These are phyloP conservation scores for Diplolepis rosae DNA, from an alignment of 2,888 invertebrate genomes.

Conservation along the genomic window DNA sequence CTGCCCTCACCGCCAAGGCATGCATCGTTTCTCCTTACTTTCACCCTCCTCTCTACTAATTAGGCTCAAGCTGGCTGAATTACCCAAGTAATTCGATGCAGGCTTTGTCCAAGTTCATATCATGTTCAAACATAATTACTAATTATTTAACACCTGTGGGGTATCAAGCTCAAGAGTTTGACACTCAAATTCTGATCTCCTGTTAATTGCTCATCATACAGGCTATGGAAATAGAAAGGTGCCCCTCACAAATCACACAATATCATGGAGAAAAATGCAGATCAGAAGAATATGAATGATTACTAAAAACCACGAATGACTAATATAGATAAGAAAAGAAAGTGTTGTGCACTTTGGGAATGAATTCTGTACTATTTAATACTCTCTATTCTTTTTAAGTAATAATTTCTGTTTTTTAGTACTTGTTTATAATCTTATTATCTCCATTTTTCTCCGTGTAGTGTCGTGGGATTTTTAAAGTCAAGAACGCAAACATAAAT, in stretches of 20 bases:
- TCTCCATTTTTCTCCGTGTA: too few species aligned
- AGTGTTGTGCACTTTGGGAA: too few species aligned
- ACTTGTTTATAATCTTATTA: too few species aligned
- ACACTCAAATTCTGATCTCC: neutral
- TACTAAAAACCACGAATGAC: too few species aligned
- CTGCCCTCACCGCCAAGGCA: conserved; percentile 19
- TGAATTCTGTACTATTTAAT: too few species aligned
- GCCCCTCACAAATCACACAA: neutral
- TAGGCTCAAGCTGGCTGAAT: conserved; percentile 21
- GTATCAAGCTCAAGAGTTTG: neutral
- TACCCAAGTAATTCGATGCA: conserved; percentile 20
- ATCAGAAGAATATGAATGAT: too few species aligned
- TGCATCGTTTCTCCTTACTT: conserved; percentile 26
- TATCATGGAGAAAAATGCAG: too few species aligned
- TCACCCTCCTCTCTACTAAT: conserved; percentile 21
- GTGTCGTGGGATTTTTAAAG: too few species aligned
- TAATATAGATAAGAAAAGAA: too few species aligned
- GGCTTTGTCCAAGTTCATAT: neutral
- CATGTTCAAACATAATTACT: neutral
- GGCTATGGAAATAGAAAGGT: neutral
- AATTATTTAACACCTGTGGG: conserved; percentile 22
- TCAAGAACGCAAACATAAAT: too few species aligned
- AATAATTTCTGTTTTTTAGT: too few species aligned
- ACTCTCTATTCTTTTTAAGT: too few species aligned
- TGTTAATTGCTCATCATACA: neutral